These are phyloP conservation scores for Lonchura striata DNA, from an alignment of 2,113 vertebrate species.

Conservation along the genomic window DNA sequence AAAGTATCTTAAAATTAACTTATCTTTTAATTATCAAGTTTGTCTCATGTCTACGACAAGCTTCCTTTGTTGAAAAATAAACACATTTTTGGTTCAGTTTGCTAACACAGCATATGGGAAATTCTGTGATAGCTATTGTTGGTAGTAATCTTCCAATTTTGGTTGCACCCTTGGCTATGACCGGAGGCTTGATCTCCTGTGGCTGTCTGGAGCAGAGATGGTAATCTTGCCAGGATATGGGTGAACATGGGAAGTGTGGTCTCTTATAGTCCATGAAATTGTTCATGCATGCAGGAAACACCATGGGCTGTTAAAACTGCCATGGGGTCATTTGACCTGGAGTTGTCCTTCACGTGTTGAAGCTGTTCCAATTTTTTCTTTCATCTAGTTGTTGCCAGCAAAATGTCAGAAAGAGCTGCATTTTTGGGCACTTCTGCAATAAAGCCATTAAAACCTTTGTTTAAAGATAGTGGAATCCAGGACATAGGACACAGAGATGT, in stretches of 20 bases:
- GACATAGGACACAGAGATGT: neutral
- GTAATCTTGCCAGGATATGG: slow-evolving; percentile 9
- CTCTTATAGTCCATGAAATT: neutral
- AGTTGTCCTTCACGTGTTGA: neutral
- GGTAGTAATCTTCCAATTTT: slow-evolving; percentile 41
- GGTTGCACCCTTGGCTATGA: neutral
- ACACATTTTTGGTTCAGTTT: neutral
- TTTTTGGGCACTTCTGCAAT: neutral
- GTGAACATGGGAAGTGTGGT: neutral
- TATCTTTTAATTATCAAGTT: neutral
- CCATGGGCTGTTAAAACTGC: neutral
- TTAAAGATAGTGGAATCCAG: neutral
- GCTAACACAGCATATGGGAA: neutral
- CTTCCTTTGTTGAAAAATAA: neutral
- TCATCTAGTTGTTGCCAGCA: neutral
- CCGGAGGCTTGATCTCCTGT: neutral
- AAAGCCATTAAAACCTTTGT: neutral
- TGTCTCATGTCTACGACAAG: neutral
- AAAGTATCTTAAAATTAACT: neutral
- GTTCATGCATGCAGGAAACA: slow-evolving; percentile 1
- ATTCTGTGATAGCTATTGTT: neutral
- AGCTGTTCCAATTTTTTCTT: neutral
- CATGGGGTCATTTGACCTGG: neutral
- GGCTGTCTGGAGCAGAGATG: slow-evolving; percentile 37
- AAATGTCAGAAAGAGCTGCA: neutral